Base-by-base conservation (phyloP, 1,140 invertebrate species). In the Sminthurinus signatus region DNA sequence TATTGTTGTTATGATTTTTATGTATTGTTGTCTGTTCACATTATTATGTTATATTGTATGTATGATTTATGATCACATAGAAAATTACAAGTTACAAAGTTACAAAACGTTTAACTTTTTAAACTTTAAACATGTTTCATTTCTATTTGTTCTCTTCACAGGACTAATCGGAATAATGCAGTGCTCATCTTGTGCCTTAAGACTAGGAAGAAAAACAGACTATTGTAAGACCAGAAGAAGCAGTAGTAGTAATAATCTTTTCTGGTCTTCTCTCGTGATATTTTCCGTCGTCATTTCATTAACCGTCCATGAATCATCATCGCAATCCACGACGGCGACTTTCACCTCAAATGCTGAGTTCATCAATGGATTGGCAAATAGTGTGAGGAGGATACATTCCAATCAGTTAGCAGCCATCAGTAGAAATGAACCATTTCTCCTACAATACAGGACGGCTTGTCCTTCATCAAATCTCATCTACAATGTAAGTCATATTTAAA, bases 401-500 rank as follows among this genome's bases (percentile, higher is more conserved):
- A 50, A 62, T 21, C 44, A 39, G 21, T 42, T 71, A 19, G 48
- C 29, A 27, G n/a, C 14, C 5, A 28, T 63, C 15, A 67, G 61
- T 42, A 15, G 43, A 19, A 25, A 55, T 10, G 63, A 67, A 3
- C 63, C 55, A 14, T 65, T 71, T 31, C 44, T 63, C 52, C 56
- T 71, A 2, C 62, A 65, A 29, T 71, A 65, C 32, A 36, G 69
- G 28, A 71, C 69, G 3, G 69, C 59, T 1, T 71, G 69, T 42
- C 63, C 69, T 25, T 71, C 64, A 42, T 62, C 65, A 44, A 71
- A 71, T 60, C 57, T 71, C 39, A 42, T 71, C 39, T 60, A 65
- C 54, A 54, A 71, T 51, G 69, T 71, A 65, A 71, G 64, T 61
- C 39, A 21, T n/a, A n/a, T n/a, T n/a, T n/a, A n/a, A n/a, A n/a